Conservation (phyloP, 2,797 vertebrate species). For the Tenualosa thibaudeaui region DNA sequence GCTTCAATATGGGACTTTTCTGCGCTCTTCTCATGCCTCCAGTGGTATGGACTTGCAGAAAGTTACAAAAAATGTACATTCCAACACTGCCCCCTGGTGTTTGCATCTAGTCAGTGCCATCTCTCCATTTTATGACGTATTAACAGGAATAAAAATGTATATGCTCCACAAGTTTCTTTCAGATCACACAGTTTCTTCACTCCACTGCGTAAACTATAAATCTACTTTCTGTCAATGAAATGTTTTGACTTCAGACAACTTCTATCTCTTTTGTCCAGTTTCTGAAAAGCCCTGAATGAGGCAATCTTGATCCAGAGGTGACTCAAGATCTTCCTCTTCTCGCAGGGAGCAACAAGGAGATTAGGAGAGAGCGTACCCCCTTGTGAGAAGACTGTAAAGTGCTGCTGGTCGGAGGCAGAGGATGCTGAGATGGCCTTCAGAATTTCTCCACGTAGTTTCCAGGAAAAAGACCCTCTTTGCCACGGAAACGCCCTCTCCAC, state of each 20-base stretch:
- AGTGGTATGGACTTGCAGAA: background rate
- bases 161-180: background rate
- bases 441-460: conserved; percentile 97
- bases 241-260: background rate
- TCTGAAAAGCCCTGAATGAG: background rate
- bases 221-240: background rate
- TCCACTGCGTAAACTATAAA: background rate
- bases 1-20: too few relatives aligned
- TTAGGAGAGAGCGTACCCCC: background rate
- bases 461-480: conserved; percentile 91
- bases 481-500: conserved; percentile 89
- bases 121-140: background rate
- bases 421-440: conserved; percentile 63
- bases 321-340: background rate
- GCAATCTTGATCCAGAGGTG: too few relatives aligned
- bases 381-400: background rate
- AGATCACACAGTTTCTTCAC: background rate
- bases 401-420: background rate
- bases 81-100: conserved; percentile 17
- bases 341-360: background rate
- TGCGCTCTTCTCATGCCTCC: too few relatives aligned
- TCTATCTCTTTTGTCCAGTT: background rate
- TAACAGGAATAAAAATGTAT: background rate
- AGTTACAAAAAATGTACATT: background rate
- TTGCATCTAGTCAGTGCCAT: background rate